Base-by-base conservation (phyloP, 2,888 invertebrate species). In the Mechanitis messenoides region DNA sequence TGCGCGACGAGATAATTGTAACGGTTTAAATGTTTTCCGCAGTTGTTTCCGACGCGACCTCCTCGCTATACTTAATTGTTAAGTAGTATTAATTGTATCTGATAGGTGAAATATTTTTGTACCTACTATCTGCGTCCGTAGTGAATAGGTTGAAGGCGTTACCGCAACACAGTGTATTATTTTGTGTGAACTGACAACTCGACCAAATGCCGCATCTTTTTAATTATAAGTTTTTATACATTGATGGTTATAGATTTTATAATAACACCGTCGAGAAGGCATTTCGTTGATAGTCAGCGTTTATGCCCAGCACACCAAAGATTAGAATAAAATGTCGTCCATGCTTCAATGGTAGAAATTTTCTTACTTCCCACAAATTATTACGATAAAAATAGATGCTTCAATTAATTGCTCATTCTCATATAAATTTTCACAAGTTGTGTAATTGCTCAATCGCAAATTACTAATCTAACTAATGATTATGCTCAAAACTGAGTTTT, bases 81-180 rank as follows among this genome's bases (percentile, higher is more conserved):
- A 90, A 89, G 89, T 90, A 90, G 89, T 87, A 68, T 79, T 90
- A 87, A 87, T 88, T 86, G 78, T 89, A 89, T 83, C 80, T 77
- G 75, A 88, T 90, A 90, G 89, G 89, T 85, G 85, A 89, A 89
- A 76, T 89, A 89, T 89, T 89, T 90, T 90, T 90, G 87, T 90
- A 90, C 87, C 85, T 84, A 85, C 77, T 72, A 73, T 83, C 85
- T 76, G 78, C 86, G 87, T 87, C 85, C 84, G 81, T 86, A 87
- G 85, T 77, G 73, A 79, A 75, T 83, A 84, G 80, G 78, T 79
- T 71, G 80, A 79, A 78, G 84, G 83, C 84, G 88, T 86, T 85
- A 85, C 87, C 86, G 83, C 81, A 76, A 82, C 82, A 80, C 78
- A 75, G 73, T 71, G 72, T 69, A 71, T 73, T 79, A 80, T 78